Conservation (phyloP, 2,113 vertebrate species). For the Bostrychus sinensis region DNA sequence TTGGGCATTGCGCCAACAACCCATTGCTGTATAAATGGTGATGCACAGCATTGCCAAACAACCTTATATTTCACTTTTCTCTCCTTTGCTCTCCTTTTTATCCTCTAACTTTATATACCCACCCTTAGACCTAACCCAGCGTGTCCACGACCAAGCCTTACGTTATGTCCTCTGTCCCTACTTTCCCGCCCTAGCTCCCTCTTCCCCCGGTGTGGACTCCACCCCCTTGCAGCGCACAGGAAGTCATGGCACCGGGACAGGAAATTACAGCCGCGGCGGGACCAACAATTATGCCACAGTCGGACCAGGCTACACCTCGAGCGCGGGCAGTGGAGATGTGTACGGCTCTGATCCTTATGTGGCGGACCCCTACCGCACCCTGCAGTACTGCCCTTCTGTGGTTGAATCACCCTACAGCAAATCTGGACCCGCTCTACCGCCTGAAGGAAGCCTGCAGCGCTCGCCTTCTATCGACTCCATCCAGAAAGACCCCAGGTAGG, state of each 20-base stretch:
- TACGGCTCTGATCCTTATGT: conserved; percentile 85
- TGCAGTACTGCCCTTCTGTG: conserved; percentile 98
- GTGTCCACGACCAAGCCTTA: conserved; percentile 94
- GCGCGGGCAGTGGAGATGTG: conserved; percentile 65
- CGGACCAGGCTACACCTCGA: conserved; percentile 90
- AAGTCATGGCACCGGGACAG: conserved; percentile 87
- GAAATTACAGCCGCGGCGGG: conserved; percentile 83
- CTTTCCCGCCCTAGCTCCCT: conserved; percentile 98
- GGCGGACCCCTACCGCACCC: conserved; percentile 95
- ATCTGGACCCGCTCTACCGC: conserved; percentile 95
- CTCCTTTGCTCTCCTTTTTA: neutral
- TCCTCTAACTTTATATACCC: conserved; percentile 56
- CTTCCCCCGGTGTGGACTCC: conserved; percentile 99
- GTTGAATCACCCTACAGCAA: conserved; percentile 99
- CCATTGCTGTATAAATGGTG: conserved; percentile 29
- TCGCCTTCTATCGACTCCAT: conserved; percentile 99
- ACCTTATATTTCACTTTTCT: conserved; percentile 8
- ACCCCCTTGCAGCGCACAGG: conserved; percentile 98
- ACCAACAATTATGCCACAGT: conserved; percentile 76
- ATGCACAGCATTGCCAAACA: conserved; percentile 32
- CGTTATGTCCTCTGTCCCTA: conserved; percentile 98
- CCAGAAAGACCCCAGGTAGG: conserved; percentile 97
- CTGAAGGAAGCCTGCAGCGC: conserved; percentile 94
- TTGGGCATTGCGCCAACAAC: conserved; percentile 46
- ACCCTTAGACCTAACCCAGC: conserved; percentile 88